Percentiles rank a stretch among this genome's conserved stretches.
phyloP scores from a whole-genome alignment of 1,140 invertebrate genomes.

The Macrobrachium rosenbergii region DNA sequence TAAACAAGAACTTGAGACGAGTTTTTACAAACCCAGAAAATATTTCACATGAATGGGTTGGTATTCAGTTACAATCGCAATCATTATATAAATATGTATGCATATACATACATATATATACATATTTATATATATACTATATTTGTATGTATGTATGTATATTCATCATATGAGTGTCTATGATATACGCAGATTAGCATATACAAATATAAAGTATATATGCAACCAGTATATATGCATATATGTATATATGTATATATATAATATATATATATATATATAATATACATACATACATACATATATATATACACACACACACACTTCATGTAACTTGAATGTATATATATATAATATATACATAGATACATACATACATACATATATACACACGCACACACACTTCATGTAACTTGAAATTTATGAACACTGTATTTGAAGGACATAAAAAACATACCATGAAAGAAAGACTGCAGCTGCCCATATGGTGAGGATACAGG shows the following conservation, averaged over 20 bases:
- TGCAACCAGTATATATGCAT: too few species aligned
- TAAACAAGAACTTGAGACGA: too few species aligned
- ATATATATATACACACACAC: neutral
- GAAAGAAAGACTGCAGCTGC: conserved; percentile 53
- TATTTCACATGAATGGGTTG: too few species aligned
- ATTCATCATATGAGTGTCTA: neutral
- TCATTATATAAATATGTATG: neutral
- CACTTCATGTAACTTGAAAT: too few species aligned
- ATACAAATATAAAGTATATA: neutral
- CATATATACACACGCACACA: too few species aligned
- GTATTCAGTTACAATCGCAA: neutral
- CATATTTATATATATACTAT: neutral
- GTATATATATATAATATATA: conserved; percentile 6
- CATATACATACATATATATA: neutral
- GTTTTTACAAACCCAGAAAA: too few species aligned
- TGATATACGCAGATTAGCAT: neutral
- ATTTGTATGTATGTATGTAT: too few species aligned
- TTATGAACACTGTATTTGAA: too few species aligned
- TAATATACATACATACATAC: too few species aligned
- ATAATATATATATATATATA: neutral
- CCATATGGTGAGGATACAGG: conserved; percentile 89
- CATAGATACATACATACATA: conserved; percentile 28
- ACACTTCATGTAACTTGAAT: neutral
- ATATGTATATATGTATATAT: neutral
- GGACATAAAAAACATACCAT: conserved; percentile 25